Evolutionary conservation across 2,888 invertebrate genomes (phyloP), one percentile per base, ranked within the genome.

Genomic region (Nomada hirtipes): DNA sequence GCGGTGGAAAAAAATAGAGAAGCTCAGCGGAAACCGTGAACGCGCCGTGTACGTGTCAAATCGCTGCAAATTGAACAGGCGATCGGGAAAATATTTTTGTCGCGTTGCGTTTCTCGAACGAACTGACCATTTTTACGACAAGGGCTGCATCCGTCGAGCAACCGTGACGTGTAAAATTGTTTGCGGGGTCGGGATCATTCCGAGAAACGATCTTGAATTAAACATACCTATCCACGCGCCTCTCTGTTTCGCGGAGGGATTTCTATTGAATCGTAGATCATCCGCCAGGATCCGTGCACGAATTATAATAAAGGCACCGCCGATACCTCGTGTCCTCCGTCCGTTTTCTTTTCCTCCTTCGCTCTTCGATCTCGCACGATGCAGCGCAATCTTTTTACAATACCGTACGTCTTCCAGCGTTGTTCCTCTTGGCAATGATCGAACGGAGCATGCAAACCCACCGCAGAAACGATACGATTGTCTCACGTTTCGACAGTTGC

Each of bases 201-300:
- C 50, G 60, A 80, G 81, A 82, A 80, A 67, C 75, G 70, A 80
- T 80, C 81, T 23, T 82, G 81, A 82, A 82, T 82, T 81, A 81
- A 76, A 81, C 81, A 82, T 80, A 57, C 57, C 63, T 55, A 55
- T 68, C 73, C 79, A 70, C 81, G 73, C 73, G 81, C 65, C 71
- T 47, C 60, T 3, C 55, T 26, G 20, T 15, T 55, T 20, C 4
- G 3, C 15, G 10, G 11, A 2, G 23, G 52, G 68, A 67, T 81
- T 76, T 82, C 81, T 82, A 81, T 82, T 47, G 81, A 76, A 81
- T 82, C 82, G 79, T 81, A 82, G 81, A 82, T 82, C 76, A 60
- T 52, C 68, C 47, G 44, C 20, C 20, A 42, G 65, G 80, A 67
- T 50, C 73, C 68, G 59, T 20, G 23, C 23, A 50, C 20, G 72